Evolutionary conservation across 2,113 vertebrate species (phyloP).

Genomic region (Budorcas taxicolor): DNA sequence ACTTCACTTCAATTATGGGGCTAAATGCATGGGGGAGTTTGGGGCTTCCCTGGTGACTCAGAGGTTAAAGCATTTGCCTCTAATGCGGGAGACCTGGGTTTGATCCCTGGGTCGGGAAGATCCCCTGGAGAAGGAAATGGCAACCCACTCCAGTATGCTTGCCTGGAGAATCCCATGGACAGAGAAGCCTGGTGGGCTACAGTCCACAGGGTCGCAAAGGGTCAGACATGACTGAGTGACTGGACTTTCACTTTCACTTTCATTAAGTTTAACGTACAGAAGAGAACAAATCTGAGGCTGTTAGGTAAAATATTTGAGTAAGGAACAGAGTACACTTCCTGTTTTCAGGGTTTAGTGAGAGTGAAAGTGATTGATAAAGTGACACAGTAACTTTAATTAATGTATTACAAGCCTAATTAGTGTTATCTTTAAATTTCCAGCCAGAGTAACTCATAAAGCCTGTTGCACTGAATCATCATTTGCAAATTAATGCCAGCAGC

Average conservation of each 20-base stretch:
- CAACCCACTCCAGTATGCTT: too few species aligned
- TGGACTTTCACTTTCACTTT: neutral
- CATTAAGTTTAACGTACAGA: neutral
- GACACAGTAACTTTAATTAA: neutral
- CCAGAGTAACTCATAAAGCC: neutral
- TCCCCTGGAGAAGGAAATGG: too few species aligned
- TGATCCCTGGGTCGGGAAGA: too few species aligned
- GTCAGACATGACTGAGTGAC: too few species aligned
- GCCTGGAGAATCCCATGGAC: too few species aligned
- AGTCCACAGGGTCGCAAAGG: too few species aligned
- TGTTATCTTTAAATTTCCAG: constrained; percentile 16
- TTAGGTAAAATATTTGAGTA: constrained; percentile 12
- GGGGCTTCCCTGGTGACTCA: too few species aligned
- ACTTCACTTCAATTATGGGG: neutral
- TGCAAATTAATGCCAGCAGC: neutral
- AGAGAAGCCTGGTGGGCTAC: too few species aligned
- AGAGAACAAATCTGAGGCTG: neutral
- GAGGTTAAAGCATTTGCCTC: too few species aligned
- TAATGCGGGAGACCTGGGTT: too few species aligned
- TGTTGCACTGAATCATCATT: constrained; percentile 20
- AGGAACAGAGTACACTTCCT: neutral
- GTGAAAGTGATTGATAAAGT: constrained; percentile 36
- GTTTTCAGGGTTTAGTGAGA: neutral
- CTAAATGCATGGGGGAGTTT: too few species aligned
- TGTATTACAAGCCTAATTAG: neutral